phyloP scores from a whole-genome alignment of 2,113 vertebrate species.

The Planiliza haematocheilus region DNA sequence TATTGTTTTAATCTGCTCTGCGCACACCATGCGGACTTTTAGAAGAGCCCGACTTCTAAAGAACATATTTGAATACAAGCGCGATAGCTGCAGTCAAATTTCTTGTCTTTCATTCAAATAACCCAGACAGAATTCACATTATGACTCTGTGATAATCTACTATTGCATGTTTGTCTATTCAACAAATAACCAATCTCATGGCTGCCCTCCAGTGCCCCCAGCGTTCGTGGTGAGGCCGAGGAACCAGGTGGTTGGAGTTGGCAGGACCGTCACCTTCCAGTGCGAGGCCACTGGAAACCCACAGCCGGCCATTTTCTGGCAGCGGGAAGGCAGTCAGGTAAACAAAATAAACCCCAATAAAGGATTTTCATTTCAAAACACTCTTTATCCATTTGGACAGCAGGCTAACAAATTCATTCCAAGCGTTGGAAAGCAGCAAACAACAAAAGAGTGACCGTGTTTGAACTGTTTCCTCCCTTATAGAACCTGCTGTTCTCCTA shows the following conservation, averaged over 20 bases:
- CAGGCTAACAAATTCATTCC: not conserved
- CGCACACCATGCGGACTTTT: slow-evolving; percentile 27
- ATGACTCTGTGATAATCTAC: slow-evolving; percentile 29
- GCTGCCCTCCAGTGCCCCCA: slow-evolving; percentile 88
- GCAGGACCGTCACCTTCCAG: slow-evolving; percentile 96
- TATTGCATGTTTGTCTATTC: slow-evolving; percentile 28
- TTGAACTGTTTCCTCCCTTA: slow-evolving; percentile 23
- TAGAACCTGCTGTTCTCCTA: slow-evolving; percentile 98
- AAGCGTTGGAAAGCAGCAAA: slow-evolving; percentile 10
- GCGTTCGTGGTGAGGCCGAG: slow-evolving; percentile 95
- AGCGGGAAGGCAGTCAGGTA: slow-evolving; percentile 98
- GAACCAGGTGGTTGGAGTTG: slow-evolving; percentile 95
- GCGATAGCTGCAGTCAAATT: slow-evolving; percentile 19
- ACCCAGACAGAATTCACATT: not conserved
- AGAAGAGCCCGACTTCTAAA: not conserved
- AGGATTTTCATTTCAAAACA: slow-evolving; percentile 14
- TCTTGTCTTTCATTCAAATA: slow-evolving; percentile 27
- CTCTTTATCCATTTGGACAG: not conserved
- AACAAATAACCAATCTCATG: slow-evolving; percentile 38
- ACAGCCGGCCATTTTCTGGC: slow-evolving; percentile 98
- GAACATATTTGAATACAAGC: slow-evolving; percentile 18
- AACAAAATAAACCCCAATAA: slow-evolving; percentile 21
- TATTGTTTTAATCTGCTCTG: slow-evolving; percentile 68
- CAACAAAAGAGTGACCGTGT: not conserved
- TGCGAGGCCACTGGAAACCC: slow-evolving; percentile 98